These are phyloP conservation scores for Ceryle rudis DNA, from an alignment of 2,797 vertebrate genomes.

Conservation along the genomic window DNA sequence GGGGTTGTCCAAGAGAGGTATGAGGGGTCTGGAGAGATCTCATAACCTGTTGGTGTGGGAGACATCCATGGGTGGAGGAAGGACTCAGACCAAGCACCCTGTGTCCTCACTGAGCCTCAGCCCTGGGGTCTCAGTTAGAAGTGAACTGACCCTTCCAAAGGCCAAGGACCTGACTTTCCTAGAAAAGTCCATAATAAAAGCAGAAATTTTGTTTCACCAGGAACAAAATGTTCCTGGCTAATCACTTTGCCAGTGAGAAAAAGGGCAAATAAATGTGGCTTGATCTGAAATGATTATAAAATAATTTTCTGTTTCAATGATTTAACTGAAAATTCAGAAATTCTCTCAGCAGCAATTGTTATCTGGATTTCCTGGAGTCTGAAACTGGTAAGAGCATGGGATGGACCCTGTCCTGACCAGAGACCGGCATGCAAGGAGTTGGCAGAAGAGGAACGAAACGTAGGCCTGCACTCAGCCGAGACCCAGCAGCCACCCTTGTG, in stretches of 20 bases:
- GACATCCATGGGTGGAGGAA: neutral
- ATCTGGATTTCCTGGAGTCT: neutral
- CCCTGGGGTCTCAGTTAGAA: neutral
- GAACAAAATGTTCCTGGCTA: neutral
- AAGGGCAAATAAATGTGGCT: neutral
- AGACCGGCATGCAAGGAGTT: neutral
- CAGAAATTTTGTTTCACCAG: neutral
- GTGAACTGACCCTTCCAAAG: neutral
- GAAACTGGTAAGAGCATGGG: fast-evolving
- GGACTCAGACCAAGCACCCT: neutral
- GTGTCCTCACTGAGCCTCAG: neutral
- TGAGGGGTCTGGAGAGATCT: neutral
- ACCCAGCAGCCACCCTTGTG: neutral
- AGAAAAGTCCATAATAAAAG: neutral
- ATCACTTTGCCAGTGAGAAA: neutral
- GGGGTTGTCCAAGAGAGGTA: neutral
- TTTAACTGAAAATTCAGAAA: neutral
- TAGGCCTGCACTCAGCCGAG: neutral
- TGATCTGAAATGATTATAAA: neutral
- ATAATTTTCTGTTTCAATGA: neutral
- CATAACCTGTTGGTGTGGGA: neutral
- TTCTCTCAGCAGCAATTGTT: neutral
- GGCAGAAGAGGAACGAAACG: neutral
- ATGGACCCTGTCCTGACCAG: neutral
- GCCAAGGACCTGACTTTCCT: neutral